Evolutionary conservation across 2,113 vertebrate genomes (phyloP).

Genomic region (Atrichornis clamosus): DNA sequence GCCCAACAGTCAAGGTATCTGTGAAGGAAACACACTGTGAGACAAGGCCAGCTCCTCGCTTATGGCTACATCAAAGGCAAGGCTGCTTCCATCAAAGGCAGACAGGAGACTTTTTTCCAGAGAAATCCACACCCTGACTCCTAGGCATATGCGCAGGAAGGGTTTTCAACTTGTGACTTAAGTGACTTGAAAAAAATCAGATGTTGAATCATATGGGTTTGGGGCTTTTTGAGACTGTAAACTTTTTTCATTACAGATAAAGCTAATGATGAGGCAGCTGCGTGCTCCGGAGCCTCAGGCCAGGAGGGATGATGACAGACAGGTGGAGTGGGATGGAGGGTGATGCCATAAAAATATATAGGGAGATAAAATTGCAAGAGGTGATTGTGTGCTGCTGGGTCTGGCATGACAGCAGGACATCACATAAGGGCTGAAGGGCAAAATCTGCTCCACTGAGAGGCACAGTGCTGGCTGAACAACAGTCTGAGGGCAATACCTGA

Average conservation of each 20-base stretch:
- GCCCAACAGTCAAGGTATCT: not conserved
- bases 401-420: not conserved
- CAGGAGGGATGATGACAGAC: not conserved
- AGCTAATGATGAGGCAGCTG: not conserved
- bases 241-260: not conserved
- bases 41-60: not conserved
- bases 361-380: not conserved
- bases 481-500: not conserved
- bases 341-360: not conserved
- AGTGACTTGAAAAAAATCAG: conserved; percentile 65
- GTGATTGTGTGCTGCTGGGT: not conserved
- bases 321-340: not conserved
- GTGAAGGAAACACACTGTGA: not conserved
- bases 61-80: conserved; percentile 41
- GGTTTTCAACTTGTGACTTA: conserved; percentile 18
- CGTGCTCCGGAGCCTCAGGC: not conserved
- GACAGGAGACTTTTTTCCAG: not conserved
- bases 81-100: conserved; percentile 35
- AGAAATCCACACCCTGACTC: conserved; percentile 9
- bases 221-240: not conserved
- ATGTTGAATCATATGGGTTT: conserved; percentile 52
- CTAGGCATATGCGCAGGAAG: conserved; percentile 27
- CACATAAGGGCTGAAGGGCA: not conserved
- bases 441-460: not conserved
- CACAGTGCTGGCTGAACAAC: not conserved